These are phyloP conservation scores for Prolemur simus DNA, from an alignment of 2,113 vertebrate species.

Conservation along the genomic window DNA sequence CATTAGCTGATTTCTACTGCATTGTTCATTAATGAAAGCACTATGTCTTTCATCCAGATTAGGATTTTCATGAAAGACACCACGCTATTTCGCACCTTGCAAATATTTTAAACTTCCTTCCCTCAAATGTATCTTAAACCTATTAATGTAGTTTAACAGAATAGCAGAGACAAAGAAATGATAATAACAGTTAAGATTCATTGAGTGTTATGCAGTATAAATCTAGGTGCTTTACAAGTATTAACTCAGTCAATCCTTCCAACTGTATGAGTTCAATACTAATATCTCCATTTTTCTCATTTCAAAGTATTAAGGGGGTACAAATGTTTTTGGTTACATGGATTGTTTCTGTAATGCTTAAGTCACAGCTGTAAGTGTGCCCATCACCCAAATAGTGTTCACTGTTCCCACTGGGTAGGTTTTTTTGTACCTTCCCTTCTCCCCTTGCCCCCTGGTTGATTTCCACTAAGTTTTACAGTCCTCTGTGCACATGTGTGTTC, in stretches of 20 bases:
- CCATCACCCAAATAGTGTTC: too few species aligned
- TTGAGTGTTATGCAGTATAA: background rate
- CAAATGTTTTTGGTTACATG: too few species aligned
- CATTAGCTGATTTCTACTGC: background rate
- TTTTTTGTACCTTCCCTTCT: too few species aligned
- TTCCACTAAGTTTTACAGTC: too few species aligned
- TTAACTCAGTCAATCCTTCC: background rate
- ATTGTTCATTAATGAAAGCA: background rate
- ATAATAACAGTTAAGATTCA: background rate
- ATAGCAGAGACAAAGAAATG: background rate
- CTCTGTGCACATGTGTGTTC: too few species aligned
- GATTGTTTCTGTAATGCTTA: too few species aligned
- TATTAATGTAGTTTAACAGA: background rate
- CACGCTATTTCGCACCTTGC: background rate
- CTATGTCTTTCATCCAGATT: background rate
- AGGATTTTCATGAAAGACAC: background rate
- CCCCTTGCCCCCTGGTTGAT: too few species aligned
- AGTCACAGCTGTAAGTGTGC: too few species aligned
- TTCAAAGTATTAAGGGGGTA: too few species aligned
- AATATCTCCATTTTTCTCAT: background rate
- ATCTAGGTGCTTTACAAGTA: background rate
- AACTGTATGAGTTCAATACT: background rate
- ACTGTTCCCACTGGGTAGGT: too few species aligned
- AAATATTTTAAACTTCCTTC: conserved; percentile 35
- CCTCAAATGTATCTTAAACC: background rate